Percentiles rank a stretch among this genome's conserved stretches.
phyloP scores from a whole-genome alignment of 2,113 vertebrate species.

The Percina caprodes region DNA sequence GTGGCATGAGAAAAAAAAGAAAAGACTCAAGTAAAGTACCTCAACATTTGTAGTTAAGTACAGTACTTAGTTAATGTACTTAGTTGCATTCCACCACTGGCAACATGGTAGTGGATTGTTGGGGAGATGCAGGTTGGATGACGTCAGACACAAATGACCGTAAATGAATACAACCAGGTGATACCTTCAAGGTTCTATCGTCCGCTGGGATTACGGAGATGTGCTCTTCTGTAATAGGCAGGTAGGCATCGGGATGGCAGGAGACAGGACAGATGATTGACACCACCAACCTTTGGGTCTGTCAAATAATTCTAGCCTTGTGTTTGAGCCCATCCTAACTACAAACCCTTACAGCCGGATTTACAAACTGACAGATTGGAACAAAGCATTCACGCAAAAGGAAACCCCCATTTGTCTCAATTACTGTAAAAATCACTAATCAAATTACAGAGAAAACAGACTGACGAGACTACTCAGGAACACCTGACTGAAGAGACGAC shows the following conservation, averaged over 20 bases:
- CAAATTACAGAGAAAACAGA: conserved; percentile 26
- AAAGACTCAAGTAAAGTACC: no score
- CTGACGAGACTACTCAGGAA: background rate
- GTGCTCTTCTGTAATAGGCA: no score
- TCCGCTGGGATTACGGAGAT: no score
- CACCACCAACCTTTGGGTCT: background rate
- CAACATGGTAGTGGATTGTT: background rate
- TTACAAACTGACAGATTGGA: conserved; percentile 12
- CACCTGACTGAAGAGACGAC: conserved; percentile 32
- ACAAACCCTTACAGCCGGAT: background rate
- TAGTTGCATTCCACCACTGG: no score
- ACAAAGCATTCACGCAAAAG: conserved; percentile 28
- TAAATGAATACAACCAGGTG: no score
- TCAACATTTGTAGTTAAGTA: no score
- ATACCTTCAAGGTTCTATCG: no score
- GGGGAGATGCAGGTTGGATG: background rate
- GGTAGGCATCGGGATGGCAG: no score
- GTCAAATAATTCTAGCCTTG: background rate
- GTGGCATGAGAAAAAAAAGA: no score
- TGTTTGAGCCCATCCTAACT: conserved; percentile 13
- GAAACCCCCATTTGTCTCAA: conserved; percentile 43
- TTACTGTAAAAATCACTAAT: conserved; percentile 42
- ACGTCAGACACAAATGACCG: no score
- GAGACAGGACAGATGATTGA: no score
- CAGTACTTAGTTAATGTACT: no score